phyloP scores from a whole-genome alignment of 2,888 invertebrate species.

The Entomobrya proxima region DNA sequence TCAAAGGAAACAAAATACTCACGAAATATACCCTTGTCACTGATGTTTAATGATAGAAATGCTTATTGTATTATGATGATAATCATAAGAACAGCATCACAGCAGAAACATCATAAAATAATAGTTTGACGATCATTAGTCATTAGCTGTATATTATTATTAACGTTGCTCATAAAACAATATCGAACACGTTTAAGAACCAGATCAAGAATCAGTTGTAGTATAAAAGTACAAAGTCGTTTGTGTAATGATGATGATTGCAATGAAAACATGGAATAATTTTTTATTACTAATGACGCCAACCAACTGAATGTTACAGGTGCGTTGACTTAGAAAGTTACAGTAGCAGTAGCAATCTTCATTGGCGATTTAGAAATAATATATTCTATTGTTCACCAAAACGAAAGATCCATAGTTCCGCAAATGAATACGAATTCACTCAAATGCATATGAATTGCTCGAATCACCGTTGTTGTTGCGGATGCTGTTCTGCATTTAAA shows the following conservation, averaged over 20 bases:
- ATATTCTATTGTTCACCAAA: not conserved
- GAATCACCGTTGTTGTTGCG: not conserved
- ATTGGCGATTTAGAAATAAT: not conserved
- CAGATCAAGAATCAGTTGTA: not conserved
- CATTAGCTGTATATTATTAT: not conserved
- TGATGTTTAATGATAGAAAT: not conserved
- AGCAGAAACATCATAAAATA: not conserved
- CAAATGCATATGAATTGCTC: no score
- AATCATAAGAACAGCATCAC: slow-evolving; percentile 49
- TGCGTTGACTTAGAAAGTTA: no score
- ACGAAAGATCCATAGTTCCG: not conserved
- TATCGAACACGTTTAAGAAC: not conserved
- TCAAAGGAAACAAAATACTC: not conserved
- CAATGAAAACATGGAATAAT: not conserved
- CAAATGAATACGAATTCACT: no score
- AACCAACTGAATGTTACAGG: not conserved
- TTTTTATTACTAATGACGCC: not conserved
- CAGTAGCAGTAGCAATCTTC: not conserved
- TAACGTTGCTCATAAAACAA: slow-evolving; percentile 12
- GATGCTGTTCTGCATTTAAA: slow-evolving; percentile 18
- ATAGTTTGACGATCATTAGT: slow-evolving; percentile 29
- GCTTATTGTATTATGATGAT: slow-evolving; percentile 48
- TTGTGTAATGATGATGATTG: not conserved
- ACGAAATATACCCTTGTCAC: slow-evolving; percentile 28
- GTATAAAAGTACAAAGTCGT: not conserved